A percentile compares a stretch with the other conserved stretches of the same genome.
These are phyloP conservation scores for Sinella curviseta DNA, from an alignment of 1,140 invertebrate genomes.

Conservation along the genomic window DNA sequence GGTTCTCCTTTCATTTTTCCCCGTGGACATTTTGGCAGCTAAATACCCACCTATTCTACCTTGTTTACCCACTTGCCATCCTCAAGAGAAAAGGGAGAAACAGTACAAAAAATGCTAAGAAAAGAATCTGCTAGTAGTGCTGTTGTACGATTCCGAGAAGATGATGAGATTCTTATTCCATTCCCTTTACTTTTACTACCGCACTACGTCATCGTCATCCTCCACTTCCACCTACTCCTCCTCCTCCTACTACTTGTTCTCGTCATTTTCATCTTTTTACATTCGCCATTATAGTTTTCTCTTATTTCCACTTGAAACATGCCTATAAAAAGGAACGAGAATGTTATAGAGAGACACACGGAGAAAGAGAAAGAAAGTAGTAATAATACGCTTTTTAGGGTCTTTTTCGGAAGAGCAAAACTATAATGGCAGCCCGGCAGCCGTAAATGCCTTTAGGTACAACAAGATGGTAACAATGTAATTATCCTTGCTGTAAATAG, in stretches of 20 bases:
- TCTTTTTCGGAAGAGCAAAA: neutral
- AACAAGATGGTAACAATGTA: conserved; percentile 50
- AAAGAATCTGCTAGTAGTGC: no score
- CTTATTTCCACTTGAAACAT: neutral
- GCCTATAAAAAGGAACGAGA: neutral
- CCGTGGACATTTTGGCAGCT: no score
- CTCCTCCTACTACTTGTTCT: neutral
- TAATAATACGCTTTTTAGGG: conserved; percentile 4
- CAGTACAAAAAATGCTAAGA: neutral
- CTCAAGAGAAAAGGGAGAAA: neutral
- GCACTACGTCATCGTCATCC: neutral
- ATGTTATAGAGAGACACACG: neutral
- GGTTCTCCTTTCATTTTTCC: no score
- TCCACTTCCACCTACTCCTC: neutral
- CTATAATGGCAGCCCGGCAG: conserved; percentile 3
- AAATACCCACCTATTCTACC: no score
- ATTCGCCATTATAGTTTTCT: neutral
- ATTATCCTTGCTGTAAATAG: conserved; percentile 47
- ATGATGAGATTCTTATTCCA: no score
- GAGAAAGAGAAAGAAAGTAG: neutral
- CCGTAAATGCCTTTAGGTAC: conserved; percentile 37
- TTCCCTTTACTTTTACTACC: neutral
- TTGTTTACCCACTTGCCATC: neutral
- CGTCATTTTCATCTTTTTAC: neutral
- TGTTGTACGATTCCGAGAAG: no score